These are phyloP conservation scores for Pristionchus japonicus DNA, from an alignment of 2,888 invertebrate genomes.

Conservation along the genomic window DNA sequence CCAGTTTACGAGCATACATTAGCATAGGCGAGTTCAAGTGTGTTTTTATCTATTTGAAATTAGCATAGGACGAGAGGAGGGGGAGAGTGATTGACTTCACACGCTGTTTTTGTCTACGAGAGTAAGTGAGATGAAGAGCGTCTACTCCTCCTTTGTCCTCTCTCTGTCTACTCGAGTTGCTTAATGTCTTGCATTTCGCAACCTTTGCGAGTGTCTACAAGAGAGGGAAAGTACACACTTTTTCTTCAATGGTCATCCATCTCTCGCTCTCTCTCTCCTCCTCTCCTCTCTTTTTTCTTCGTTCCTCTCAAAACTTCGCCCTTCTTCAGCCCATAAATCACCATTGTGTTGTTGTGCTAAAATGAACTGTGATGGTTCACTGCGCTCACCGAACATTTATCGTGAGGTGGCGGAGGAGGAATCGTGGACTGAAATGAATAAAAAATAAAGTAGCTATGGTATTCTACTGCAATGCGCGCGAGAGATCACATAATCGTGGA, in stretches of 20 bases:
- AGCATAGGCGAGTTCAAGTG: too few relatives aligned
- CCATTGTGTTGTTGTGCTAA: neutral
- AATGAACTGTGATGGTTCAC: conserved; percentile 5
- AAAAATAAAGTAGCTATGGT: too few relatives aligned
- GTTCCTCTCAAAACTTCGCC: neutral
- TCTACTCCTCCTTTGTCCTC: neutral
- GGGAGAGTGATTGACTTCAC: neutral
- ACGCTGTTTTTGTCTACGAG: neutral
- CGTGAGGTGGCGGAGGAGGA: neutral
- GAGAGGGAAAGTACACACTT: neutral
- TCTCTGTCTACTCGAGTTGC: neutral
- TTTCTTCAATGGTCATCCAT: neutral
- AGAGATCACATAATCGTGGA: too few relatives aligned
- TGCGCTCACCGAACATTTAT: neutral
- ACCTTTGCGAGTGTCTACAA: neutral
- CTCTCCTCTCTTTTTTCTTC: neutral
- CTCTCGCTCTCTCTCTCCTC: neutral
- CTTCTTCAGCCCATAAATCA: conserved; percentile 5
- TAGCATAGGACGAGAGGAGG: neutral
- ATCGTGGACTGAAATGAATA: neutral
- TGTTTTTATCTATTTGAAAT: too few relatives aligned
- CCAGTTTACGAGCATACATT: neutral
- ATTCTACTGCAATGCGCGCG: too few relatives aligned
- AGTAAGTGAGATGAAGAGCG: neutral
- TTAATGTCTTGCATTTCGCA: neutral